These are phyloP conservation scores for Busseola fusca DNA, from an alignment of 2,888 invertebrate genomes.

Conservation along the genomic window DNA sequence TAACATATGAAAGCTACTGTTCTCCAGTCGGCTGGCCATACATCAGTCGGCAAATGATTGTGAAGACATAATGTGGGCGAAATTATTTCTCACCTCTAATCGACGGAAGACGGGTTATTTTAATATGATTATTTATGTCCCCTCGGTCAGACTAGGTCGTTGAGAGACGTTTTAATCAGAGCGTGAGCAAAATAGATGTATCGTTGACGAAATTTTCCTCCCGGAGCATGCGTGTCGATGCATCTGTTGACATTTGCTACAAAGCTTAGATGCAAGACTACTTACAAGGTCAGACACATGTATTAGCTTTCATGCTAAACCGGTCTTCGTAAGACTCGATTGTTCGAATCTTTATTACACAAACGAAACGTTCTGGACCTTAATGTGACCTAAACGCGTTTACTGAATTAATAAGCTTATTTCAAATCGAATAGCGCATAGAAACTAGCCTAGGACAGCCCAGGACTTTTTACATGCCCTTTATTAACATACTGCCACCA, in stretches of 20 bases:
- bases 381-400: not conserved
- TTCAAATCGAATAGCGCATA: not conserved
- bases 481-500: constrained; percentile 43
- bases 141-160: constrained; percentile 58
- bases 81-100: constrained; percentile 63
- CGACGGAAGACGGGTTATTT: constrained; percentile 62
- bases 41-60: constrained; percentile 58
- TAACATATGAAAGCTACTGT: constrained; percentile 47
- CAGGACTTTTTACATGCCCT: constrained; percentile 43
- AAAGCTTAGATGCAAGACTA: constrained; percentile 9
- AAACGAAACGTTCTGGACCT: not conserved
- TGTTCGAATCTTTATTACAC: not conserved
- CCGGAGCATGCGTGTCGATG: constrained; percentile 16
- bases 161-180: constrained; percentile 59
- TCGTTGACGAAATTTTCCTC: constrained; percentile 42
- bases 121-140: constrained; percentile 64
- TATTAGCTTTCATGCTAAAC: not conserved
- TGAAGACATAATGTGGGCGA: constrained; percentile 59
- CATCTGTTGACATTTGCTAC: constrained; percentile 29
- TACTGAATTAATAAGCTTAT: not conserved
- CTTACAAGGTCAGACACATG: constrained; percentile 21
- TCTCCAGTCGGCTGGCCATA: constrained; percentile 28
- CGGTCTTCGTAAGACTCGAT: not conserved
- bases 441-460: constrained; percentile 1
- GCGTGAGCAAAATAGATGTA: constrained; percentile 50